A percentile compares a stretch with the other conserved stretches of the same genome.
Conservation (phyloP, 2,797 vertebrate genomes). For the Clarias platycephalus region DNA sequence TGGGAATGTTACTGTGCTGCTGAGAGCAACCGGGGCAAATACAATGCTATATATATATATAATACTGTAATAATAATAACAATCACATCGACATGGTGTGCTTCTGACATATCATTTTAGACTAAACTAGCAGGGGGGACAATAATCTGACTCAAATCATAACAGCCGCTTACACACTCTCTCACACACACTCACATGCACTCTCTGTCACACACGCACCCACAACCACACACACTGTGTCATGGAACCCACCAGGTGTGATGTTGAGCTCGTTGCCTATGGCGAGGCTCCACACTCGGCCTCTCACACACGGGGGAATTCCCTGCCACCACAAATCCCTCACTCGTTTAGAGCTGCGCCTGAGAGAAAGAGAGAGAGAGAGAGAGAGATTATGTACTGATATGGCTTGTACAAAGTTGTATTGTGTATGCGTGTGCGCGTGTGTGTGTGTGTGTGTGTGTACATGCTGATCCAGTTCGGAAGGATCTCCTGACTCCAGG, state of each 20-base stretch:
- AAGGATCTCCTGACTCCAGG: slow-evolving; percentile 91
- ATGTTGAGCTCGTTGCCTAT: slow-evolving; percentile 96
- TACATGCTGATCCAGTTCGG: slow-evolving; percentile 92
- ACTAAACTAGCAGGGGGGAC: too few species aligned
- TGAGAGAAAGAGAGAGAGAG: slow-evolving; percentile 56
- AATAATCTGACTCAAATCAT: too few species aligned
- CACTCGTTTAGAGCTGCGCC: slow-evolving; percentile 87
- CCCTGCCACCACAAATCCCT: slow-evolving; percentile 97
- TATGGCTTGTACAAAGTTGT: neutral
- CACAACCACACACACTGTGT: neutral
- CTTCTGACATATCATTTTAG: too few species aligned
- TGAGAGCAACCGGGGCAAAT: too few species aligned
- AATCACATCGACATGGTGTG: too few species aligned
- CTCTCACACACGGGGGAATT: slow-evolving; percentile 90
- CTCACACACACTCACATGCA: slow-evolving; percentile 11
- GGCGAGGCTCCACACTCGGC: slow-evolving; percentile 92
- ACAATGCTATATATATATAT: too few species aligned
- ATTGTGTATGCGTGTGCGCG: slow-evolving; percentile 12
- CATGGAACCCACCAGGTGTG: slow-evolving; percentile 81
- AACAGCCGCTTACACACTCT: neutral
- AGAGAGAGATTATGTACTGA: neutral
- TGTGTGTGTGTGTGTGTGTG: slow-evolving; percentile 17
- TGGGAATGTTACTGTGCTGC: too few species aligned
- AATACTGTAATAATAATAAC: too few species aligned
- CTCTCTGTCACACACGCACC: slow-evolving; percentile 67